phyloP scores from a whole-genome alignment of 2,113 vertebrate species.

The Stomatorhinus ivindoensis region DNA sequence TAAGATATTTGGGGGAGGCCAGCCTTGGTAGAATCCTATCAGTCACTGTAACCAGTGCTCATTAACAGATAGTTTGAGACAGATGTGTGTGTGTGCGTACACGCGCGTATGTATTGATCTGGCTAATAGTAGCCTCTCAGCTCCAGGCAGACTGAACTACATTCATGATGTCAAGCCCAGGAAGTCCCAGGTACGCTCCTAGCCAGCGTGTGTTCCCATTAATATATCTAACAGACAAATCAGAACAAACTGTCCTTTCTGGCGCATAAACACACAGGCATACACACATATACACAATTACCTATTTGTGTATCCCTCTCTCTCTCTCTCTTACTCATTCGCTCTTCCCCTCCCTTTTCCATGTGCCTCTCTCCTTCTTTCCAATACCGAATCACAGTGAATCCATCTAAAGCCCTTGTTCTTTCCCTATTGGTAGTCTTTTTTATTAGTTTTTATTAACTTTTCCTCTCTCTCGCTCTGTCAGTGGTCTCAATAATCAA shows the following conservation, averaged over 20 bases:
- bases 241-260: background rate
- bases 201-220: background rate
- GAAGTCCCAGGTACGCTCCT: background rate
- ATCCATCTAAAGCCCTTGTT: constrained; percentile 65
- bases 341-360: constrained; percentile 9
- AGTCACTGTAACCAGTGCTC: constrained; percentile 20
- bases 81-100: background rate
- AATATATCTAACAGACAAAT: background rate
- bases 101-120: constrained; percentile 14
- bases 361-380: constrained; percentile 16
- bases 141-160: background rate
- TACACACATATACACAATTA: constrained; percentile 8
- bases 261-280: background rate
- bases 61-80: constrained; percentile 21
- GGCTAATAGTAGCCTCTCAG: background rate
- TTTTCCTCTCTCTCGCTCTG: constrained; percentile 58
- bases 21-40: background rate
- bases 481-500: constrained; percentile 72
- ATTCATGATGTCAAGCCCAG: constrained; percentile 2
- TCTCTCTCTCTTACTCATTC: constrained; percentile 16
- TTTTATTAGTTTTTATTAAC: constrained; percentile 78
- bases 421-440: constrained; percentile 59
- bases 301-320: constrained; percentile 12
- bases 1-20: background rate
- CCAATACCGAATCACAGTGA: constrained; percentile 44